A percentile compares a stretch with the other conserved stretches of the same genome.
Evolutionary conservation across 2,113 vertebrate species (phyloP).

Genomic region (Lagopus leucura): DNA sequence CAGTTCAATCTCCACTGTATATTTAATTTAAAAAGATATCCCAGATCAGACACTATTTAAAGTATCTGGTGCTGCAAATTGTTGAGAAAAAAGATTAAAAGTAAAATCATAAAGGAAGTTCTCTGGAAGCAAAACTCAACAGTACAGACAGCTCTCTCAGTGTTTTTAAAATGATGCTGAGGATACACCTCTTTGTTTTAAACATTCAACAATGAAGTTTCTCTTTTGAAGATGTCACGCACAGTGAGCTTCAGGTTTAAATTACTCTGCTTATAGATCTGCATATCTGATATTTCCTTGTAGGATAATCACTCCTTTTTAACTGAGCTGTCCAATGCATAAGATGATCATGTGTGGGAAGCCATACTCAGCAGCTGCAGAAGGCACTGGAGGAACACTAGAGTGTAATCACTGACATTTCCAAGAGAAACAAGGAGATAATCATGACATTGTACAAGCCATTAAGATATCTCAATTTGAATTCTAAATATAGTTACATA

Average conservation of each 20-base stretch:
- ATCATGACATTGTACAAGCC: neutral
- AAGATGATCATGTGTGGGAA: neutral
- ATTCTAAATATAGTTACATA: slow-evolving; percentile 10
- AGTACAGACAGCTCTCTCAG: neutral
- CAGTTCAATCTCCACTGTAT: neutral
- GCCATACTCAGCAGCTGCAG: neutral
- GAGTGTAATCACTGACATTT: neutral
- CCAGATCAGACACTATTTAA: neutral
- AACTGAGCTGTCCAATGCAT: neutral
- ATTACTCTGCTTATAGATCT: neutral
- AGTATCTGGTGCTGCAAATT: neutral
- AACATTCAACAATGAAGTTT: neutral
- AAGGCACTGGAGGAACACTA: neutral
- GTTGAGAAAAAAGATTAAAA: neutral
- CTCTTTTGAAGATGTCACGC: neutral
- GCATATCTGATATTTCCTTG: neutral
- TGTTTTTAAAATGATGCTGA: neutral
- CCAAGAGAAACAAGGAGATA: slow-evolving; percentile 30
- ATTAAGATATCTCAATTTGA: neutral
- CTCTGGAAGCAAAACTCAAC: neutral
- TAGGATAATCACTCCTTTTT: neutral
- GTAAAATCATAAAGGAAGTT: neutral
- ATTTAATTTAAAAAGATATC: neutral
- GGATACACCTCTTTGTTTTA: neutral
- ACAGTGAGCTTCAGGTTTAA: neutral